These are phyloP conservation scores for Melanogrammus aeglefinus DNA, from an alignment of 2,797 vertebrate species.

Conservation along the genomic window DNA sequence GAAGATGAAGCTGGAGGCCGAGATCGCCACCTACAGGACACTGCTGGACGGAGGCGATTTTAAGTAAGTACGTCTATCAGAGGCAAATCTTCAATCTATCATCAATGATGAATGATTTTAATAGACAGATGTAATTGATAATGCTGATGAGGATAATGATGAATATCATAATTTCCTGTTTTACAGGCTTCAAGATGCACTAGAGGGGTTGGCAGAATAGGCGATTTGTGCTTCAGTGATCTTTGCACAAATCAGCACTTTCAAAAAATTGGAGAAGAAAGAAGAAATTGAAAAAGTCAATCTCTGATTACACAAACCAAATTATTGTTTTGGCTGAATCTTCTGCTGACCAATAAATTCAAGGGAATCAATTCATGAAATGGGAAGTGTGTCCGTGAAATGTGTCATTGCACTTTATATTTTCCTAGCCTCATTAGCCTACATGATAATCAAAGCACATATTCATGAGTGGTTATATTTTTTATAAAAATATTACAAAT, in stretches of 20 bases:
- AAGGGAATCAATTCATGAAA: neutral
- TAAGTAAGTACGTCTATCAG: conserved; percentile 65
- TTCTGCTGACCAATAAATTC: neutral
- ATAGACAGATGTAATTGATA: conserved; percentile 14
- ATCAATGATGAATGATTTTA: too few relatives aligned
- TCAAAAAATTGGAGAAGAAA: neutral
- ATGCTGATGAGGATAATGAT: conserved; percentile 26
- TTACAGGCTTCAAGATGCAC: conserved; percentile 9
- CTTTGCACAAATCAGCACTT: neutral
- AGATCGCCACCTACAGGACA: conserved; percentile 85
- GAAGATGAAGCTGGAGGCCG: conserved; percentile 87
- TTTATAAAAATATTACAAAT: neutral
- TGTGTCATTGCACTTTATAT: neutral
- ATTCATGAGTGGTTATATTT: neutral
- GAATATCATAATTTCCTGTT: neutral
- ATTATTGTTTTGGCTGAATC: neutral
- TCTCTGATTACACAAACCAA: neutral
- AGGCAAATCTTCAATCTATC: neutral
- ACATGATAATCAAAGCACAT: neutral
- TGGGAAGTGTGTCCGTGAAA: neutral
- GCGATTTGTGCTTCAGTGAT: neutral
- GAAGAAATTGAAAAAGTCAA: neutral
- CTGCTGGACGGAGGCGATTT: conserved; percentile 87
- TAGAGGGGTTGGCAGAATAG: neutral
- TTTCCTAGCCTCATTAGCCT: neutral